Evolutionary conservation across 2,888 invertebrate genomes (phyloP).

Genomic region (Acleris laterana): DNA sequence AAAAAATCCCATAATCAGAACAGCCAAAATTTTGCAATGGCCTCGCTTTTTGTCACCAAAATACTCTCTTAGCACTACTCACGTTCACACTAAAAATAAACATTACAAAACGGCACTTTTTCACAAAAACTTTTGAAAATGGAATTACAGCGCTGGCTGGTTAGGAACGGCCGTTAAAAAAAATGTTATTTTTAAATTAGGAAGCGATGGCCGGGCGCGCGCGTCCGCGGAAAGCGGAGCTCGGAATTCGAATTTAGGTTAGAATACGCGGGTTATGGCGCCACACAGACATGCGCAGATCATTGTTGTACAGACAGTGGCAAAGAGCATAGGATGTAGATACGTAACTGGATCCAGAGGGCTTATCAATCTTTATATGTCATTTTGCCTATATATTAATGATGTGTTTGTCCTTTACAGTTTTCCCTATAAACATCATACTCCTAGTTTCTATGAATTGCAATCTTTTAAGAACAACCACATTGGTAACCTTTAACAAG

Average conservation of each 20-base stretch:
- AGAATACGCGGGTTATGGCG: slow-evolving; percentile 76
- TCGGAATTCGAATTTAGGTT: slow-evolving; percentile 81
- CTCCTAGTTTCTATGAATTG: too few species aligned
- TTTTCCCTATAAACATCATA: too few species aligned
- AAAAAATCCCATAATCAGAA: slow-evolving; percentile 39
- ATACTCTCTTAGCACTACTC: slow-evolving; percentile 52
- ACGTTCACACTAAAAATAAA: slow-evolving; percentile 63
- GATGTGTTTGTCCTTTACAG: too few species aligned
- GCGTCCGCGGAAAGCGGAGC: slow-evolving; percentile 69
- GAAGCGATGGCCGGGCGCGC: slow-evolving; percentile 69
- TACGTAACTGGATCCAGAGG: neutral
- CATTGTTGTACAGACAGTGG: slow-evolving; percentile 46
- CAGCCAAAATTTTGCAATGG: slow-evolving; percentile 45
- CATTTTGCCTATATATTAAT: too few species aligned
- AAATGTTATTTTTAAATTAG: slow-evolving; percentile 75
- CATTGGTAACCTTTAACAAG: too few species aligned
- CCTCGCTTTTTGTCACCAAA: slow-evolving; percentile 66
- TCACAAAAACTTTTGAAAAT: slow-evolving; percentile 30
- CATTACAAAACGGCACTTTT: slow-evolving; percentile 50
- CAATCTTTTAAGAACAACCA: too few species aligned
- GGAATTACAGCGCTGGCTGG: slow-evolving; percentile 17
- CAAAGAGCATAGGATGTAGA: slow-evolving; percentile 56
- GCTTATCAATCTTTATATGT: neutral
- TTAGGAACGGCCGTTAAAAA: slow-evolving; percentile 47
- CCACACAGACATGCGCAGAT: slow-evolving; percentile 74